Conservation (phyloP, 2,113 vertebrate genomes). For the Leptosomus discolor region DNA sequence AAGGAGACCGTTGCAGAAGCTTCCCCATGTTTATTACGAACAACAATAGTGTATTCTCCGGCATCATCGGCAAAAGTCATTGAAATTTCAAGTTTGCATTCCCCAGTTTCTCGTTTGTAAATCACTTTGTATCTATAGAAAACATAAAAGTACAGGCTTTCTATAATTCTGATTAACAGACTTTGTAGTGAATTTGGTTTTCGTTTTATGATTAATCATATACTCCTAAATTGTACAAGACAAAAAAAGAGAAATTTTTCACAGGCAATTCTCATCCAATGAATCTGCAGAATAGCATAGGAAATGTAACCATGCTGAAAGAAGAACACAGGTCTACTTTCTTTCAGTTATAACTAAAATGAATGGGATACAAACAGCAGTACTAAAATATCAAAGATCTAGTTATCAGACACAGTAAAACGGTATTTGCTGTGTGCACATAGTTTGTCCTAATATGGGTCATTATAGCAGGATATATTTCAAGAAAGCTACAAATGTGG, state of each 20-base stretch:
- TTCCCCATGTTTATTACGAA: slow-evolving; percentile 90
- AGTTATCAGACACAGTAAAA: neutral
- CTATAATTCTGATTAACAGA: neutral
- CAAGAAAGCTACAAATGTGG: neutral
- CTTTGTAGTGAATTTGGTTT: neutral
- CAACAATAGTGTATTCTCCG: slow-evolving; percentile 92
- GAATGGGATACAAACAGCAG: neutral
- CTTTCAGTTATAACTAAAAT: neutral
- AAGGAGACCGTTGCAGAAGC: slow-evolving; percentile 86
- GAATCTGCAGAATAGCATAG: neutral
- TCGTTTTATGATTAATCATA: neutral
- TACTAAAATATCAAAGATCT: neutral
- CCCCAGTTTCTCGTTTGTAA: slow-evolving; percentile 91
- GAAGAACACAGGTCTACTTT: neutral
- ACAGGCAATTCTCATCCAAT: neutral
- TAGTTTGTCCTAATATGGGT: neutral
- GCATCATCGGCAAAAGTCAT: slow-evolving; percentile 97
- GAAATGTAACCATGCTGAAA: neutral
- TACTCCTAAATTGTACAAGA: neutral
- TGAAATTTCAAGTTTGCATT: slow-evolving; percentile 93
- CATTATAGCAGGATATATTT: neutral
- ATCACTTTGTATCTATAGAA: slow-evolving; percentile 88
- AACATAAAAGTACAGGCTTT: neutral
- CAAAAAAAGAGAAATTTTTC: neutral
- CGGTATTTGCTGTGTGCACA: neutral